phyloP scores from a whole-genome alignment of 2,797 vertebrate genomes.

The Sebastes hubbsi region DNA sequence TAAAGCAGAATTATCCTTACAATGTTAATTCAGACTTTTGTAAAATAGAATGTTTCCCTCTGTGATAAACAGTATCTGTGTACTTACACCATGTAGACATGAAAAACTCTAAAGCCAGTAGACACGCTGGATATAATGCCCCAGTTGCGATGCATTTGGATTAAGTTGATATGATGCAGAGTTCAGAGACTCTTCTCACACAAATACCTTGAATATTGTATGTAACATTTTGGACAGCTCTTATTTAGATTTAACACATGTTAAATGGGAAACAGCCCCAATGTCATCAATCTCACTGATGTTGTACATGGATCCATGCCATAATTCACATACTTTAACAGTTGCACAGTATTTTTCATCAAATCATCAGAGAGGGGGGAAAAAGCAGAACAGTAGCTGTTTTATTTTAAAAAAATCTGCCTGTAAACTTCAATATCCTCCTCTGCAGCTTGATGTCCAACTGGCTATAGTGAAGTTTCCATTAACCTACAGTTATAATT shows the following conservation, averaged over 20 bases:
- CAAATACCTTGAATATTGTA: not conserved
- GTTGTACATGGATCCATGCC: slow-evolving; percentile 7
- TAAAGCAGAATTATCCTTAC: not conserved
- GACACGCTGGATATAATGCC: not conserved
- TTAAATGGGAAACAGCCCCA: not conserved
- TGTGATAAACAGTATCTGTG: not conserved
- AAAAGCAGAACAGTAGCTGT: not conserved
- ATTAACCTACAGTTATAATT: not conserved
- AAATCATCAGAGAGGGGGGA: not conserved
- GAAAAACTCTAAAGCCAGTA: not conserved
- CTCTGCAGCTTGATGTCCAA: not conserved
- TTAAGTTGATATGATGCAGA: not conserved
- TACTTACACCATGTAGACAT: not conserved
- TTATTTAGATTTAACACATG: slow-evolving; percentile 6
- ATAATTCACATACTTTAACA: not conserved
- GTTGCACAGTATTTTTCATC: not conserved
- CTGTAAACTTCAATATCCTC: not conserved
- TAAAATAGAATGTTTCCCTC: not conserved
- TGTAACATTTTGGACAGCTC: slow-evolving; percentile 5
- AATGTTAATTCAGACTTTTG: not conserved
- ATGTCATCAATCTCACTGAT: slow-evolving; percentile 10
- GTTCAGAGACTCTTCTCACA: not conserved
- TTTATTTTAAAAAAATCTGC: not conserved
- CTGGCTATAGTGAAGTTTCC: not conserved
- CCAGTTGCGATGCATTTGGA: not conserved